Conservation (phyloP, 2,113 vertebrate species). For the Pseudopipra pipra region DNA sequence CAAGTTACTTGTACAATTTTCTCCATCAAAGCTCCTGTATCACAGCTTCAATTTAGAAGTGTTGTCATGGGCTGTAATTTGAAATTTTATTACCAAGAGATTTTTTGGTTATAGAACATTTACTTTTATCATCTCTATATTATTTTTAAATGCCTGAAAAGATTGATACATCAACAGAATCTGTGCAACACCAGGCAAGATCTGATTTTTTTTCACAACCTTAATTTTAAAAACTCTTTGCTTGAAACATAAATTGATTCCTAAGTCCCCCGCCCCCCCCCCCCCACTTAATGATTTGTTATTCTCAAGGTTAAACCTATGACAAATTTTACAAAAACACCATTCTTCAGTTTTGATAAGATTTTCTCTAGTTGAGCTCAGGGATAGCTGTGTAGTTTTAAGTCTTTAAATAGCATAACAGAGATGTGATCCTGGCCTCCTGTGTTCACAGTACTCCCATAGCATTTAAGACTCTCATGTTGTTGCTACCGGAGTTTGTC, state of each 20-base stretch:
- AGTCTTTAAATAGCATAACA: constrained; percentile 18
- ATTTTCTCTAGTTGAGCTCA: constrained; percentile 24
- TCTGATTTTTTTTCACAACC: neutral
- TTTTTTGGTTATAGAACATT: constrained; percentile 71
- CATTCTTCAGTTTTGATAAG: constrained; percentile 3
- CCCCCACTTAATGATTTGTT: constrained; percentile 41
- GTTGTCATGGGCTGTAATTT: constrained; percentile 68
- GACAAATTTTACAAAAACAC: constrained; percentile 46
- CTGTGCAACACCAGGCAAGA: neutral
- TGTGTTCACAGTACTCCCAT: neutral
- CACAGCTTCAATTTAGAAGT: constrained; percentile 62
- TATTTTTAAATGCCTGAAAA: constrained; percentile 71
- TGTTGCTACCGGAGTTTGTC: neutral
- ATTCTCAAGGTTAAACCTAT: constrained; percentile 63
- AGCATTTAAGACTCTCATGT: neutral
- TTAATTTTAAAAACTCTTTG: constrained; percentile 49
- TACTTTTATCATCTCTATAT: constrained; percentile 69
- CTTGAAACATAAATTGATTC: constrained; percentile 51
- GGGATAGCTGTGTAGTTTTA: constrained; percentile 21
- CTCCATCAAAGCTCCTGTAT: constrained; percentile 67
- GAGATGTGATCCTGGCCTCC: neutral
- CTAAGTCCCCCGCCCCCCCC: neutral
- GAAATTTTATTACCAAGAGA: constrained; percentile 67
- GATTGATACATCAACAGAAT: constrained; percentile 62
- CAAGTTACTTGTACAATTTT: constrained; percentile 62